Evolutionary conservation across 2,797 vertebrate species (phyloP).

Genomic region (Cirrhinus molitorella): DNA sequence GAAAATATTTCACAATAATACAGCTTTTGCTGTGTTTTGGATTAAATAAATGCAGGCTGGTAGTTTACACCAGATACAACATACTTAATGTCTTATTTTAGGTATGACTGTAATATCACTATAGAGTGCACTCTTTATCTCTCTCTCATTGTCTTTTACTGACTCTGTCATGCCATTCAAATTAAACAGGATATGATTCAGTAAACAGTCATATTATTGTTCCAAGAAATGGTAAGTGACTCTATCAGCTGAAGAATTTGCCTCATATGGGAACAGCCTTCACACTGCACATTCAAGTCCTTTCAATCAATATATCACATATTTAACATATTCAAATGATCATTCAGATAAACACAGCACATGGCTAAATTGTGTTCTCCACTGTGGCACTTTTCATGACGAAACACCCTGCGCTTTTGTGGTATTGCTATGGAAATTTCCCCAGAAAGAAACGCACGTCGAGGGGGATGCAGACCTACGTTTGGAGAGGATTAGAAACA

Average conservation of each 20-base stretch:
- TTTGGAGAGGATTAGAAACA: constrained; percentile 43
- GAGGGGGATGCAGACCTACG: constrained; percentile 28
- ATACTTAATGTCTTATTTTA: background rate
- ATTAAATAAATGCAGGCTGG: no score
- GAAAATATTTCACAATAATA: no score
- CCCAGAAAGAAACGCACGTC: constrained; percentile 10
- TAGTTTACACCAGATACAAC: background rate
- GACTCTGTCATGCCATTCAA: constrained; percentile 25
- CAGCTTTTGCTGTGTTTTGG: no score
- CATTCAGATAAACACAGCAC: background rate
- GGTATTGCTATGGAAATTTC: constrained; percentile 20
- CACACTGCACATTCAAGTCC: background rate
- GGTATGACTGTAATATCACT: background rate
- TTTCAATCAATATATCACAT: background rate
- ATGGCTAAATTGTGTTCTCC: background rate
- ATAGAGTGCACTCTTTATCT: background rate
- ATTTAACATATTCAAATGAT: background rate
- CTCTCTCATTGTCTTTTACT: constrained; percentile 1
- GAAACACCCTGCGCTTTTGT: background rate
- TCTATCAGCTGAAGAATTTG: background rate
- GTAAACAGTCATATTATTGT: constrained; percentile 25
- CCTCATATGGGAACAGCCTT: background rate
- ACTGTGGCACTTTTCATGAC: background rate
- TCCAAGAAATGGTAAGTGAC: constrained; percentile 1
- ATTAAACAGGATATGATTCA: constrained; percentile 38